Evolutionary conservation across 2,888 invertebrate genomes (phyloP).

Genomic region (Cataglyphis altisquamis): DNA sequence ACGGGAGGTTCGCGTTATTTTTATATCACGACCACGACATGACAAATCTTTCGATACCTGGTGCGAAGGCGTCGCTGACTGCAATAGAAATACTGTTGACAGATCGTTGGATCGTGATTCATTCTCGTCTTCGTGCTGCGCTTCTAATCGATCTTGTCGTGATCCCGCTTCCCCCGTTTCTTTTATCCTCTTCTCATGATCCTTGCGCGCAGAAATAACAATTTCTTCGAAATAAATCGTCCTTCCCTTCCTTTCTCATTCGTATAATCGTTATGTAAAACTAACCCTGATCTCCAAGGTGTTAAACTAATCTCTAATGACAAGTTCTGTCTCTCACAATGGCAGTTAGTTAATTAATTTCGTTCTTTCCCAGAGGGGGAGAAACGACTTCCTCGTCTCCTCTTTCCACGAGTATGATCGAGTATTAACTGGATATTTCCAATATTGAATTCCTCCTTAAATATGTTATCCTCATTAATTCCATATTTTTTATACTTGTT

Average conservation of each 20-base stretch:
- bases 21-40: not conserved
- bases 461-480: not conserved
- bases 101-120: slow-evolving; percentile 83
- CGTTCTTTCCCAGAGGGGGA: not conserved
- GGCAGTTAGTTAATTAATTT: slow-evolving; percentile 1
- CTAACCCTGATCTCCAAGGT: not conserved
- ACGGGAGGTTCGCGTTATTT: not conserved
- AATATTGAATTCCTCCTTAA: not conserved
- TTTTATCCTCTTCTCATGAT: not conserved
- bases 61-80: slow-evolving; percentile 83
- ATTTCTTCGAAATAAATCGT: not conserved
- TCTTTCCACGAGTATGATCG: not conserved
- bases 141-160: slow-evolving; percentile 46
- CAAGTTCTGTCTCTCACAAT: not conserved
- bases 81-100: slow-evolving; percentile 83
- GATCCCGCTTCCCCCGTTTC: slow-evolving; percentile 23
- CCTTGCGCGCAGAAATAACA: not conserved
- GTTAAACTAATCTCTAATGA: slow-evolving; percentile 13
- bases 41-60: slow-evolving; percentile 75
- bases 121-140: slow-evolving; percentile 72
- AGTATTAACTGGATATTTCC: not conserved
- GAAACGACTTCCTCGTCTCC: not conserved
- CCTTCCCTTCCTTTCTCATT: not conserved
- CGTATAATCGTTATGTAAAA: slow-evolving; percentile 11
- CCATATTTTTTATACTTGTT: not conserved